These are phyloP conservation scores for Mustela lutreola DNA, from an alignment of 2,113 vertebrate species.

Conservation along the genomic window DNA sequence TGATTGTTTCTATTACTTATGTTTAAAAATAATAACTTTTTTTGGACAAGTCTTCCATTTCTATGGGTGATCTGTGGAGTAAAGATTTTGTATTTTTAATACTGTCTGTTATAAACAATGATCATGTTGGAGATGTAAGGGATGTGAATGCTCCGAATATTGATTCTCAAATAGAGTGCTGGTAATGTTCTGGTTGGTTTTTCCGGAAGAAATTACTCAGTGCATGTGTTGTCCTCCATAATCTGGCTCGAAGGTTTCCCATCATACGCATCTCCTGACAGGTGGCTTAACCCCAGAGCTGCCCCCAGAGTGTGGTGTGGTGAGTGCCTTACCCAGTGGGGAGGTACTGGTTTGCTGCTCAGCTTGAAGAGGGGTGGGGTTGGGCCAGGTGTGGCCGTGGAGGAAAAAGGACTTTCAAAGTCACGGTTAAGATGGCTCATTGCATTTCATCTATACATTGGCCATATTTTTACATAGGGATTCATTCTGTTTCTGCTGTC, in stretches of 20 bases:
- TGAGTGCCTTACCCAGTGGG: neutral
- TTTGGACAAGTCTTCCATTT: neutral
- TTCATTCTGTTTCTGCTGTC: neutral
- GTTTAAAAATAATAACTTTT: neutral
- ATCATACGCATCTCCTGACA: neutral
- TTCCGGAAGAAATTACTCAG: neutral
- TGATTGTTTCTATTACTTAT: neutral
- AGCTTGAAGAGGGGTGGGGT: neutral
- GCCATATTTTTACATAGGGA: neutral
- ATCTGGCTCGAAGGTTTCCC: neutral
- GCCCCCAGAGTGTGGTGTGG: neutral
- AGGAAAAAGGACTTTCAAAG: neutral
- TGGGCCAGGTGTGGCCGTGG: neutral
- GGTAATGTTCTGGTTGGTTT: neutral
- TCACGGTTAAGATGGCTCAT: neutral
- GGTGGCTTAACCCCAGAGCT: neutral
- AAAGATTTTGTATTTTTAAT: neutral
- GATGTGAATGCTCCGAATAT: neutral
- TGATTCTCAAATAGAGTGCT: neutral
- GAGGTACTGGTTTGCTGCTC: neutral
- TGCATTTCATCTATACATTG: neutral
- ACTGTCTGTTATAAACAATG: neutral
- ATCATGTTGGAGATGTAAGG: neutral
- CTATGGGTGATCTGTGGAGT: neutral
- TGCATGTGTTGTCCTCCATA: neutral